Evolutionary conservation across 2,888 invertebrate genomes (phyloP).

Genomic region (Ashinkailepas kermadecensis): DNA sequence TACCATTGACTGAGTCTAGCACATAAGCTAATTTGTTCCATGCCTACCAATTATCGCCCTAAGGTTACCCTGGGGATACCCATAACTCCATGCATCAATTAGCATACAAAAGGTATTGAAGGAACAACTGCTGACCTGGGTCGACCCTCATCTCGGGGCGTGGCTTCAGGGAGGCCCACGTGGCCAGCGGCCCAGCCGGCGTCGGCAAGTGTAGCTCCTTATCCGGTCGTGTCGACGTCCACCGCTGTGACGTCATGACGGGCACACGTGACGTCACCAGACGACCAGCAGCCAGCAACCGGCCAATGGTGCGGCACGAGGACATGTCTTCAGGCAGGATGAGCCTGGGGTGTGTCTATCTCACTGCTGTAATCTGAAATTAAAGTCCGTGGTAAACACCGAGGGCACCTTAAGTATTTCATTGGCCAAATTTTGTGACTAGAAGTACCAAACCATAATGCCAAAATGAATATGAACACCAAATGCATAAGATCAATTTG

Average conservation of each 20-base stretch:
- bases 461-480: too few species aligned
- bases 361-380: too few species aligned
- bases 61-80: not conserved
- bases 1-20: too few species aligned
- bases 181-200: slow-evolving; percentile 10
- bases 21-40: too few species aligned
- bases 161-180: slow-evolving; percentile 13
- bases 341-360: too few species aligned
- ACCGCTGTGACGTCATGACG: not conserved
- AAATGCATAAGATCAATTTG: too few species aligned
- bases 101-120: not conserved
- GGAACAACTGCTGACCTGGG: not conserved
- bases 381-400: too few species aligned
- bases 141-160: not conserved
- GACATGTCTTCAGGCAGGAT: too few species aligned
- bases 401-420: too few species aligned
- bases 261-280: not conserved
- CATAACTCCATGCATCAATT: not conserved
- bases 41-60: too few species aligned
- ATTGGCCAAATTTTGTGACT: too few species aligned
- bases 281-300: not conserved
- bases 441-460: too few species aligned
- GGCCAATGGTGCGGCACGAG: not conserved
- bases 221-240: not conserved
- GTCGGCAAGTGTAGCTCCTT: slow-evolving; percentile 7